Evolutionary conservation across 2,797 vertebrate species (phyloP).

Genomic region (Peromyscus melanophrys): DNA sequence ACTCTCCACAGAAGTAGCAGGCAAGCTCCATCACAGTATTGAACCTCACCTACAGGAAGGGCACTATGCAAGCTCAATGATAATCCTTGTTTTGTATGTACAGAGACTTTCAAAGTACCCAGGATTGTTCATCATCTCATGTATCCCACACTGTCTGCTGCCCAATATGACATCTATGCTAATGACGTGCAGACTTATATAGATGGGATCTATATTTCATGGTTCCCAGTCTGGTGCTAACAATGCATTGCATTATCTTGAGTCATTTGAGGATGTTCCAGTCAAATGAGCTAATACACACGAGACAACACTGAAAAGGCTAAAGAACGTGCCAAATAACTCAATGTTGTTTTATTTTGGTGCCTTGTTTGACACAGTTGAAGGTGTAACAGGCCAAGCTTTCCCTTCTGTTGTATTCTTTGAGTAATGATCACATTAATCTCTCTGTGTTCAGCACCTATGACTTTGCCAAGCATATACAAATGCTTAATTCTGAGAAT

Average conservation of each 20-base stretch:
- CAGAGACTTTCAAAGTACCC: background rate
- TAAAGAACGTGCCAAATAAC: background rate
- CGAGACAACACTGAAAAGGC: background rate
- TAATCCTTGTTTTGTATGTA: background rate
- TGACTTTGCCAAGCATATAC: constrained; percentile 23
- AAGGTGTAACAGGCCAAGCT: constrained; percentile 19
- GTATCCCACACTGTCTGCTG: constrained; percentile 33
- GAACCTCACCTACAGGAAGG: background rate
- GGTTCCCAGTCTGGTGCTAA: background rate
- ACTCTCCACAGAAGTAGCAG: background rate
- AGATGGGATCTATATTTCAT: background rate
- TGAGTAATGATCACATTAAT: constrained; percentile 73
- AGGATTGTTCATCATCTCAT: background rate
- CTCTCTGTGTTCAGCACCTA: background rate
- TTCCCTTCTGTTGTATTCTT: constrained; percentile 63
- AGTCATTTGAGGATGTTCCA: background rate
- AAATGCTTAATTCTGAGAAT: constrained; percentile 54
- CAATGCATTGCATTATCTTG: background rate
- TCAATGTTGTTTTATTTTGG: constrained; percentile 34
- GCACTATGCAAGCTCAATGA: background rate
- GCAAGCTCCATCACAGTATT: background rate
- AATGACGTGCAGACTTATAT: constrained; percentile 27
- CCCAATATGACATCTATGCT: constrained; percentile 21
- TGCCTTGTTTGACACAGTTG: constrained; percentile 54
- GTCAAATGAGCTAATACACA: constrained; percentile 20